Evolutionary conservation across 2,113 vertebrate genomes (phyloP), one percentile per base, ranked within the genome.

Genomic region (human): DNA sequence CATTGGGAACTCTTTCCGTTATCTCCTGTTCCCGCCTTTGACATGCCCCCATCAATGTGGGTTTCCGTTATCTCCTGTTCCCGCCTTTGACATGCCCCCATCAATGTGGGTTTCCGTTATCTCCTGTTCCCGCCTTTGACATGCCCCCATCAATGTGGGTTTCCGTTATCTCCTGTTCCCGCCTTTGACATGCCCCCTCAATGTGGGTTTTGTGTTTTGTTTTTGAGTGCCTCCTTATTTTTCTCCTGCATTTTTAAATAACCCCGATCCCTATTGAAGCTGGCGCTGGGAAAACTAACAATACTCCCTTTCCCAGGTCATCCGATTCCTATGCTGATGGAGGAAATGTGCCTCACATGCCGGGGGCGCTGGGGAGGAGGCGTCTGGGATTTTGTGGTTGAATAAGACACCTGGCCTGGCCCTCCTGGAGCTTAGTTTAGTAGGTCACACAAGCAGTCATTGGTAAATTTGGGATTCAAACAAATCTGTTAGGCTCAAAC

Each of bases 201-300:
- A 11, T 64, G 61, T 88, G 48, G 45, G 3, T n/a, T 43, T 70
- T 79, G 20, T 88, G 55, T 61, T 81, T 52, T 32, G 13, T 43
- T 84, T 82, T 76, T 12, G 30, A 80, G 25, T 2, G 8, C 16
- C 16, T n/a, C 43, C 40, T 70, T 85, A 61, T 30, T 93, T 84
- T 80, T 92, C n/a, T 68, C 38, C 64, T 97, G 97, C 97, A 76
- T 90, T 98, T 97, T 96, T 89, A 95, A 97, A 95, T 97, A 79
- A 85, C 89, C 10, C 40, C 90, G 85, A 82, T 97, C 38, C 85
- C 85, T 73, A 27, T 11, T 79, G 96, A 92, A 73, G 88, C 55
- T 94, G 85, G 84, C 78, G 73, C 38, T 82, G 48, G 64, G 80
- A 85, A 97, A 97, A 97, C 57, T 78, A 95, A 91, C 72, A 85